Evolutionary conservation across 2,797 vertebrate species (phyloP).

Genomic region (Microctenopoma lineatum): DNA sequence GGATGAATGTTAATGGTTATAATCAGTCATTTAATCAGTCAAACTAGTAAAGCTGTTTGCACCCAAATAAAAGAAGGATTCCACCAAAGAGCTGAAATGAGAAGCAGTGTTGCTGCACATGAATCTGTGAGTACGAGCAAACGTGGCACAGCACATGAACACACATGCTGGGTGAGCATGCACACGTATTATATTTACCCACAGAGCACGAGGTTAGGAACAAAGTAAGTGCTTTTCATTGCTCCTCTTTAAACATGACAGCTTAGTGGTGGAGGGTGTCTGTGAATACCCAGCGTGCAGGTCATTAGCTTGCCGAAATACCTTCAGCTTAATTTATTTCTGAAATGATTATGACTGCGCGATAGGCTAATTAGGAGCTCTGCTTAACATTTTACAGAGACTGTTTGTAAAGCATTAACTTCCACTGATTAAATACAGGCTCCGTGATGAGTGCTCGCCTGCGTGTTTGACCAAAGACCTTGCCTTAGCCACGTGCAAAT

Average conservation of each 20-base stretch:
- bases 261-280: conserved; percentile 43
- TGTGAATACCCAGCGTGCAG: conserved; percentile 51
- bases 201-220: conserved; percentile 51
- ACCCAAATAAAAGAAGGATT: too few species aligned
- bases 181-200: conserved; percentile 57
- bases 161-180: not conserved
- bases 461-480: conserved; percentile 55
- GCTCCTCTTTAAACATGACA: conserved; percentile 61
- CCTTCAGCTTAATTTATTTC: conserved; percentile 83
- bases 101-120: not conserved
- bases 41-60: too few species aligned
- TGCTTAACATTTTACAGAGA: conserved; percentile 81
- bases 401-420: conserved; percentile 86
- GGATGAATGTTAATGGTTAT: not conserved
- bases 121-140: not conserved
- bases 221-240: conserved; percentile 44
- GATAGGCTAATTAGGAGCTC: conserved; percentile 86
- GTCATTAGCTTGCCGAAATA: conserved; percentile 82
- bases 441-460: conserved; percentile 65
- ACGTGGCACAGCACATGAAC: not conserved
- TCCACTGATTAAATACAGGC: conserved; percentile 82
- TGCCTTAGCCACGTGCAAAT: conserved; percentile 53
- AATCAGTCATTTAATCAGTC: too few species aligned
- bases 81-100: not conserved
- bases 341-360: conserved; percentile 83